phyloP scores from a whole-genome alignment of 2,888 invertebrate species.

The Drosophila nr. perissopoda region DNA sequence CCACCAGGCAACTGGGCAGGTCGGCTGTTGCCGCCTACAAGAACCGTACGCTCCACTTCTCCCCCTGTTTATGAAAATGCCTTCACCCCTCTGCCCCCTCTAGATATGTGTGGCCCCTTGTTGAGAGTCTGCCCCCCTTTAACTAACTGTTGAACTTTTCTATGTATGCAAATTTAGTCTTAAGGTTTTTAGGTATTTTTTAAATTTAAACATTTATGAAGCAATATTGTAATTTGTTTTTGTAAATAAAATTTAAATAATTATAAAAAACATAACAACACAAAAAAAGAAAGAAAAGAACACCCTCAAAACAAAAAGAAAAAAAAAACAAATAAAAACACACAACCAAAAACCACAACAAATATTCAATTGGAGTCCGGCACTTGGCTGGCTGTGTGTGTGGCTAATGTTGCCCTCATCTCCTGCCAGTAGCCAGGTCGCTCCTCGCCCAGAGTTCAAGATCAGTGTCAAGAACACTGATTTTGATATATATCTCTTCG shows the following conservation, averaged over 20 bases:
- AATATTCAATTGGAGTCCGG: constrained; percentile 6
- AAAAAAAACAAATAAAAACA: constrained; percentile 73
- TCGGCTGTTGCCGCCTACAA: constrained; percentile 40
- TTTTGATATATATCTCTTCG: constrained; percentile 14
- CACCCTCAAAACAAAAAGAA: constrained; percentile 65
- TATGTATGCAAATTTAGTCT: constrained; percentile 71
- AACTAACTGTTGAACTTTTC: constrained; percentile 59
- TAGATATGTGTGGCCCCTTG: neutral
- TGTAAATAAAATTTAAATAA: constrained; percentile 84
- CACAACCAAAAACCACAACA: constrained; percentile 66
- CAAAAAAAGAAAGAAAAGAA: constrained; percentile 42
- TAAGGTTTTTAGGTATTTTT: constrained; percentile 83
- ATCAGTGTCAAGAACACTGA: constrained; percentile 39
- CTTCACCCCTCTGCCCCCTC: constrained; percentile 22
- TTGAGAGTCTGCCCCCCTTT: constrained; percentile 4
- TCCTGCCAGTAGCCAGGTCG: constrained; percentile 10
- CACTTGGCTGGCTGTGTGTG: neutral
- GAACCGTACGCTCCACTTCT: neutral
- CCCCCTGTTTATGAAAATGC: constrained; percentile 41
- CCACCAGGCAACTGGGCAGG: constrained; percentile 46
- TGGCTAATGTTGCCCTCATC: neutral
- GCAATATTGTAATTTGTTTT: constrained; percentile 84
- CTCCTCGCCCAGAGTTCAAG: constrained; percentile 27
- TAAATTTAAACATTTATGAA: constrained; percentile 76
- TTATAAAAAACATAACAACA: constrained; percentile 64